Evolutionary conservation across 2,797 vertebrate species (phyloP).

Genomic region (Sebastes matsubarae): DNA sequence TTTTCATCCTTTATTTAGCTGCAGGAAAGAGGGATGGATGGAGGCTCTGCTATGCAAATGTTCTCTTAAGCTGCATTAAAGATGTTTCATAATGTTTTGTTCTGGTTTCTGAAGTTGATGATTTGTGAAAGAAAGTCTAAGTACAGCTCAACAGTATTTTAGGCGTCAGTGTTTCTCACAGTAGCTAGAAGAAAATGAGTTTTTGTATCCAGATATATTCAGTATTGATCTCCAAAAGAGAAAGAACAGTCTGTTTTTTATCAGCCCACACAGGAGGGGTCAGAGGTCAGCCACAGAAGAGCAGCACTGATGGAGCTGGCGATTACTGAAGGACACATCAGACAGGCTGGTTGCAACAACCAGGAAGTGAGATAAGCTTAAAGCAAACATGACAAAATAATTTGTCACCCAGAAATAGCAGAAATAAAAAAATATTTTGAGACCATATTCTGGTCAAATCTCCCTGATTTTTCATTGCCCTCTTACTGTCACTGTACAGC

Average conservation of each 20-base stretch:
- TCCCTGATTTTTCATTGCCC: too few relatives aligned
- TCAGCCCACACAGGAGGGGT: neutral
- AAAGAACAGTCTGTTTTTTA: neutral
- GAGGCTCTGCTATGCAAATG: constrained; percentile 30
- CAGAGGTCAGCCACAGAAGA: constrained; percentile 5
- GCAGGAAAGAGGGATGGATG: constrained; percentile 19
- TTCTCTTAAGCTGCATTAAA: constrained; percentile 13
- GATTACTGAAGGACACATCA: neutral
- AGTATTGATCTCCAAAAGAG: neutral
- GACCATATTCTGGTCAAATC: neutral
- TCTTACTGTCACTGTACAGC: too few relatives aligned
- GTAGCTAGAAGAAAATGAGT: neutral
- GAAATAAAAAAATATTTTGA: neutral
- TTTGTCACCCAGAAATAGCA: neutral
- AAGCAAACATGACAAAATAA: neutral
- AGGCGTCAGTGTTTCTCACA: neutral
- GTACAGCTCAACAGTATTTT: too few relatives aligned
- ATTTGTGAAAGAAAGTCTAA: too few relatives aligned
- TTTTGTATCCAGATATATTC: neutral
- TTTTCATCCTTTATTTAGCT: constrained; percentile 57
- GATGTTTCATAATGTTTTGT: neutral
- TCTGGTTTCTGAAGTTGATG: too few relatives aligned
- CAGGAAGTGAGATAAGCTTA: neutral
- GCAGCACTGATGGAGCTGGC: neutral
- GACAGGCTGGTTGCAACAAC: neutral